These are phyloP conservation scores for Sandelia bainsii DNA, from an alignment of 2,797 vertebrate genomes.

Conservation along the genomic window DNA sequence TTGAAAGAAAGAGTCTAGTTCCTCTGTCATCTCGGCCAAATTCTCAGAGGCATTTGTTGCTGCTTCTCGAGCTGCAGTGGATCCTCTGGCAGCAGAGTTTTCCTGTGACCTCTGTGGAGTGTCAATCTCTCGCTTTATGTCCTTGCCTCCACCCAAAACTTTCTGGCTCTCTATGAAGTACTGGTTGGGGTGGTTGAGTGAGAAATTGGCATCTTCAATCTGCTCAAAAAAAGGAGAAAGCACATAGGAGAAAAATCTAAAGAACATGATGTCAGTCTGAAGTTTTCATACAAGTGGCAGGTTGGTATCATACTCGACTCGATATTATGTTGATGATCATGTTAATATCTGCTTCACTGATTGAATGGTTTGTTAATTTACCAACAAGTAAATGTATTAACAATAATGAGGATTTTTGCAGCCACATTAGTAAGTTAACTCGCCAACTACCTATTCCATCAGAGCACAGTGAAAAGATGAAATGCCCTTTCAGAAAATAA, in stretches of 20 bases:
- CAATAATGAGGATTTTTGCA: constrained; percentile 30
- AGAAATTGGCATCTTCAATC: constrained; percentile 92
- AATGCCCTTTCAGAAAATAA: constrained; percentile 52
- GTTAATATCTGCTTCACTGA: constrained; percentile 19
- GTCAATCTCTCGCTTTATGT: constrained; percentile 87
- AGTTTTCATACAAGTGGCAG: constrained; percentile 15
- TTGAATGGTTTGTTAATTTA: constrained; percentile 18
- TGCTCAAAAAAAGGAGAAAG: constrained; percentile 58
- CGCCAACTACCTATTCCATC: constrained; percentile 26
- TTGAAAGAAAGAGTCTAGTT: constrained; percentile 89
- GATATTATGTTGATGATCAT: constrained; percentile 16
- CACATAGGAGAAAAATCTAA: background rate
- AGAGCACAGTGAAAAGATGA: constrained; percentile 32
- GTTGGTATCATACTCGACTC: constrained; percentile 17
- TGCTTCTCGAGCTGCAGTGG: constrained; percentile 46
- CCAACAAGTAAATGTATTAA: constrained; percentile 27
- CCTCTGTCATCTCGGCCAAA: constrained; percentile 81
- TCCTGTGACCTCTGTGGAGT: constrained; percentile 71
- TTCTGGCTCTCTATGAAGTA: constrained; percentile 96
- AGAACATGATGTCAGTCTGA: background rate
- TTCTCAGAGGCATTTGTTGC: constrained; percentile 57
- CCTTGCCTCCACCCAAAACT: constrained; percentile 86
- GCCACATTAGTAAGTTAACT: constrained; percentile 39
- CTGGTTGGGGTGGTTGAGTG: constrained; percentile 97
- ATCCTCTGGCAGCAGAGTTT: constrained; percentile 40